A percentile compares a stretch with the other conserved stretches of the same genome.
Conservation (phyloP, 2,797 vertebrate genomes). For the Syngnathus acus region DNA sequence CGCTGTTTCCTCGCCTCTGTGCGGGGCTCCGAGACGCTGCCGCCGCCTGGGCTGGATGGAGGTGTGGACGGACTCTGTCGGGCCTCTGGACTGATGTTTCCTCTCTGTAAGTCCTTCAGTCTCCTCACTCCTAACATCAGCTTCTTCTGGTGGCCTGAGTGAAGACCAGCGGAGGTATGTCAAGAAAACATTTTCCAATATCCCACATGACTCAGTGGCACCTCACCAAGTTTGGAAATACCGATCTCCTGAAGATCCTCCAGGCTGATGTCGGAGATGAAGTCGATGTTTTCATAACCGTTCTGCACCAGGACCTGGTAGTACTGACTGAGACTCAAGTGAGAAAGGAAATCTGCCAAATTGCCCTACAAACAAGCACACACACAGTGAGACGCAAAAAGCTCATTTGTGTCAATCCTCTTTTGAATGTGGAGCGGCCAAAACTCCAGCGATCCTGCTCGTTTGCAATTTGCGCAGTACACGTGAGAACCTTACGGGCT, state of each 20-base stretch:
- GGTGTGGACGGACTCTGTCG: slow-evolving; percentile 44
- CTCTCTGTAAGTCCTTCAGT: slow-evolving; percentile 81
- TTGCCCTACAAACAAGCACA: slow-evolving; percentile 73
- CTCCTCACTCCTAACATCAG: slow-evolving; percentile 91
- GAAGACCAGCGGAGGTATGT: neutral
- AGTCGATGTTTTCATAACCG: slow-evolving; percentile 96
- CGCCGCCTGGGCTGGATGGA: slow-evolving; percentile 45
- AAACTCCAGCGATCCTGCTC: slow-evolving; percentile 2
- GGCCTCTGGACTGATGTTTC: slow-evolving; percentile 30
- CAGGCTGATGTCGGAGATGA: slow-evolving; percentile 93
- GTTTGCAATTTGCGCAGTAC: neutral
- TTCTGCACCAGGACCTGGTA: slow-evolving; percentile 96
- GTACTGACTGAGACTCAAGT: slow-evolving; percentile 92
- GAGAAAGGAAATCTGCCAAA: slow-evolving; percentile 89
- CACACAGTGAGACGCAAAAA: neutral
- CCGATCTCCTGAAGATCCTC: slow-evolving; percentile 97
- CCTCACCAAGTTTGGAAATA: slow-evolving; percentile 90
- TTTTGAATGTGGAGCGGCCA: neutral
- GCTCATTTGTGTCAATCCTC: neutral
- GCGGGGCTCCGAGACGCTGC: slow-evolving; percentile 61
- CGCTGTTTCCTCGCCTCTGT: slow-evolving; percentile 72
- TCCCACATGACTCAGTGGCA: neutral
- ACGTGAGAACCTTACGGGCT: slow-evolving; percentile 76
- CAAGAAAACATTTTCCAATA: neutral
- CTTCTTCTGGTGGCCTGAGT: slow-evolving; percentile 94